Evolutionary conservation across 2,888 invertebrate species (phyloP).

Genomic region (Melieria crassipennis): DNA sequence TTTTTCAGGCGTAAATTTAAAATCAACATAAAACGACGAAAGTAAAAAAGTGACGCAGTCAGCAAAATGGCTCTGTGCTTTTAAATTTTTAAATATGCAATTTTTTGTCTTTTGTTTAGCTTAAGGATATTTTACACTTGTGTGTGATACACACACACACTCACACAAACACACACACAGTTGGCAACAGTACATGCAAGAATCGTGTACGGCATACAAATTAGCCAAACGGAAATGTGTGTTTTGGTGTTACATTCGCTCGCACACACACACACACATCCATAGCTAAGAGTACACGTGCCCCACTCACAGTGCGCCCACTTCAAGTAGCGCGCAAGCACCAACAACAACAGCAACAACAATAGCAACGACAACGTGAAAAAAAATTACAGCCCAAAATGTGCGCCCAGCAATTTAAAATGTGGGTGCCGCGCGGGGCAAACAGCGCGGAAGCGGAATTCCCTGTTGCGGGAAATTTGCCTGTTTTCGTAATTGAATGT

Average conservation of each 20-base stretch:
- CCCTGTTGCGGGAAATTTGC: constrained; percentile 45
- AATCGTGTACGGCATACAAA: constrained; percentile 51
- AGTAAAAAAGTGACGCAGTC: no score
- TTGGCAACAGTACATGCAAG: background rate
- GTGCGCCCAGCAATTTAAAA: constrained; percentile 11
- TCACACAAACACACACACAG: constrained; percentile 36
- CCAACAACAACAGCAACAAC: no score
- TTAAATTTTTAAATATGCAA: no score
- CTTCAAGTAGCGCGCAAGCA: no score
- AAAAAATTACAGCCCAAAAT: no score
- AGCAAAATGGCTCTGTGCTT: no score
- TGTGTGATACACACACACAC: constrained; percentile 43
- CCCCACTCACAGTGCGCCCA: no score
- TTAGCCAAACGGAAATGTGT: constrained; percentile 58
- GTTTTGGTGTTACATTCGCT: constrained; percentile 40
- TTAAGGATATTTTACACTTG: background rate
- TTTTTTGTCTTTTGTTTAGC: no score
- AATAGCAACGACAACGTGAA: no score
- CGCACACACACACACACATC: constrained; percentile 19
- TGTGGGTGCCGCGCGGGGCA: background rate
- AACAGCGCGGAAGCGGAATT: constrained; percentile 45
- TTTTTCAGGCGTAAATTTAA: no score
- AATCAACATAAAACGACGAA: no score
- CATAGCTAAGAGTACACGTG: background rate
- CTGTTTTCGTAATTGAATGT: constrained; percentile 42